Base-by-base conservation (phyloP, 1,140 invertebrate species). In the Archegozetes longisetosus region DNA sequence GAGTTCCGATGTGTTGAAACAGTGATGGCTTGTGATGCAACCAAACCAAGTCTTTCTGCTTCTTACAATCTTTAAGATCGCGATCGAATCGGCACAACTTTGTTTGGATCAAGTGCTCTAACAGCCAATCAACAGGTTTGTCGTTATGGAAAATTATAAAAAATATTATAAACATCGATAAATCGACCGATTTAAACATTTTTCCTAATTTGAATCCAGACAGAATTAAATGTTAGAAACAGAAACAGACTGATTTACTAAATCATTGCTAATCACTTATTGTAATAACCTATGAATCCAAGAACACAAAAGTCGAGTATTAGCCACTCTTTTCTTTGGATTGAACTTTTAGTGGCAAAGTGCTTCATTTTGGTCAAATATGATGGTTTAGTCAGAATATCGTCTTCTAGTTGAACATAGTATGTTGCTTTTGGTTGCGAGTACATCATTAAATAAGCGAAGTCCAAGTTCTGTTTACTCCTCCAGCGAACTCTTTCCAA, bases 121-220 rank as follows among this genome's bases (percentile, higher is more conserved):
- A 74, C 1, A 97, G 74, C 93, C 93, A 98, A 71, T 97, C 93
- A 0, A 95, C 90, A 0, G 93, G 93, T 74, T 96, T 94, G 68
- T 95, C 89, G 68, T 86, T 87, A 73, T 93, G 86, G 74, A 95
- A 93, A 77, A 90, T 88, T 66, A 96, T 79, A 68, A 96, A 90
- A 73, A 95, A 96, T 68, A 88, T 86, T 17, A 93, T 82, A 26
- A 97, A 74, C 74, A 83, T 84, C 6, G 87, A 86, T 23, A 98
- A 73, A 70, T 95, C 86, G 0, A 83, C 80, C 54, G 85, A 86
- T 70, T 86, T 85, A 72, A 97, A 94, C 77, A 97, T 79, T 77
- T 97, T 97, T 12, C 87, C 85, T 86, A 68, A 55, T 76, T 76
- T 61, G 66, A 67, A n/a, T n/a, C n/a, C n/a, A n/a, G n/a, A n/a